Evolutionary conservation across 1,140 invertebrate genomes (phyloP).

Genomic region (Homalodisca vitripennis): DNA sequence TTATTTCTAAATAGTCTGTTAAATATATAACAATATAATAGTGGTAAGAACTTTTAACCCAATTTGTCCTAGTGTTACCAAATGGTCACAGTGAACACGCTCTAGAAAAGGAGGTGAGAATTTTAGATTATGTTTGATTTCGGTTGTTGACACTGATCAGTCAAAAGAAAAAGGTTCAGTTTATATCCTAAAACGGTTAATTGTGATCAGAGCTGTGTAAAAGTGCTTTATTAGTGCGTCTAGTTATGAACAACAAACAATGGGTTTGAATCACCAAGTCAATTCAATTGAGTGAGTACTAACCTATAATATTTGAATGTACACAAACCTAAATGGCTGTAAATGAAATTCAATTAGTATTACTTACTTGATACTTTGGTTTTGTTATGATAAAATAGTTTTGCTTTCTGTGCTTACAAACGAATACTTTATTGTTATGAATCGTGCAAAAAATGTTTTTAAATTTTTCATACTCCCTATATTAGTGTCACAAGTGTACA

Average conservation of each 20-base stretch:
- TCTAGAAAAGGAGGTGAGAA: neutral
- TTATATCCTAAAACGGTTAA: neutral
- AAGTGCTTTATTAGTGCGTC: neutral
- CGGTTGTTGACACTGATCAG: neutral
- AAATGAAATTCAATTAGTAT: neutral
- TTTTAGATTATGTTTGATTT: conserved; percentile 3
- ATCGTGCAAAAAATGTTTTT: too few species aligned
- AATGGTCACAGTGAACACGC: conserved; percentile 3
- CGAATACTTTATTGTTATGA: neutral
- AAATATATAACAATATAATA: too few species aligned
- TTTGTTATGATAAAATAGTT: neutral
- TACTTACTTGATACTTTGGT: neutral
- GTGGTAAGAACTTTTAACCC: too few species aligned
- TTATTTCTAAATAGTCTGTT: too few species aligned
- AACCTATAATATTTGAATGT: neutral
- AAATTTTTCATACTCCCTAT: too few species aligned
- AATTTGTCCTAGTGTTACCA: conserved; percentile 6
- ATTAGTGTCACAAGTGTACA: too few species aligned
- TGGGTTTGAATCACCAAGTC: neutral
- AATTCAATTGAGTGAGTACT: too few species aligned
- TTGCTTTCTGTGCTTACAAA: neutral
- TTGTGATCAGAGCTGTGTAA: neutral
- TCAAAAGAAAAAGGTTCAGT: neutral
- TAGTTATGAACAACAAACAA: neutral
- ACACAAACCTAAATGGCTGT: neutral